Conservation (phyloP, 2,797 vertebrate genomes). For the Enteromius trimaculatus region DNA sequence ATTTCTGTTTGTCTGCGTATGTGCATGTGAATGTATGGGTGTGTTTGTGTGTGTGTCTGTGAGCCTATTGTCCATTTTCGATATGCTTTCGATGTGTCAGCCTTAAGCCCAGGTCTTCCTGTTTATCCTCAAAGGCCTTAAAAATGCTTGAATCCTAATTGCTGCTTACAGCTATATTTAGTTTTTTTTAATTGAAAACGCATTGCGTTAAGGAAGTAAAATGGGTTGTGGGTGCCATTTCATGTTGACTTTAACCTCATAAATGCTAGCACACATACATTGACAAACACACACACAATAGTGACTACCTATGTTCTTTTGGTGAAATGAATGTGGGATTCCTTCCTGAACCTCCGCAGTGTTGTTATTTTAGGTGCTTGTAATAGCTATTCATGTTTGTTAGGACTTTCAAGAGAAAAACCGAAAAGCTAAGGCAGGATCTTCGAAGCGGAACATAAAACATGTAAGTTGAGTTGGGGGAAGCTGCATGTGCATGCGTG, state of each 20-base stretch:
- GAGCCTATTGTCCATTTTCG: too few relatives aligned
- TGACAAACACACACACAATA: conserved; percentile 11
- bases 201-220: not conserved
- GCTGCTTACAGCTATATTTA: not conserved
- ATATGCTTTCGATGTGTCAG: too few relatives aligned
- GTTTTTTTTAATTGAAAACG: not conserved
- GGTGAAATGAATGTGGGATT: conserved; percentile 15
- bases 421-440: not conserved
- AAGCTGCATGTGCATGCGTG: conserved; percentile 14
- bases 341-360: conserved; percentile 10
- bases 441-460: conserved; percentile 24
- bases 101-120: too few relatives aligned
- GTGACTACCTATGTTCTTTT: not conserved
- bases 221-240: not conserved
- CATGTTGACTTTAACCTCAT: conserved; percentile 41
- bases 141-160: too few relatives aligned
- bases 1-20: too few relatives aligned
- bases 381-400: conserved; percentile 47
- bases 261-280: not conserved
- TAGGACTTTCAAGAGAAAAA: conserved; percentile 7
- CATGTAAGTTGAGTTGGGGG: conserved; percentile 30
- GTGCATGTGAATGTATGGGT: too few relatives aligned
- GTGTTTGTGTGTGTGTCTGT: too few relatives aligned
- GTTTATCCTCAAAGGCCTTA: too few relatives aligned
- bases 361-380: conserved; percentile 49